Evolutionary conservation across 2,888 invertebrate genomes (phyloP), one percentile per base, ranked within the genome.

Genomic region (Sminthurinus aureus): DNA sequence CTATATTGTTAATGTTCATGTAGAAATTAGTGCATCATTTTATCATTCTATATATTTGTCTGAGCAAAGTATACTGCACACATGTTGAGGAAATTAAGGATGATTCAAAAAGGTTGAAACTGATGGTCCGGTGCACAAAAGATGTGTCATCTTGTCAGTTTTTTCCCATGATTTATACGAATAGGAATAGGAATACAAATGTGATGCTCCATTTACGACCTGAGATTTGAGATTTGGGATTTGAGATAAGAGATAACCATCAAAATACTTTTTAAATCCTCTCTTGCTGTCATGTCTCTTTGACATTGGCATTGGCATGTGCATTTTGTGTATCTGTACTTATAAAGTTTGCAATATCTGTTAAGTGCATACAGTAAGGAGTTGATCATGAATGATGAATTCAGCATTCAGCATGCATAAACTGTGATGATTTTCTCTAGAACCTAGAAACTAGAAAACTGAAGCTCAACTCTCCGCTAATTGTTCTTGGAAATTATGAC

Each of bases 121-220:
- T 58, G 58, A 15, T 13, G 13, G 58, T 58, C 13, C 58, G 58
- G 58, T 58, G 58, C 6, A 81, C 81, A 75, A 81, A 75, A 74
- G 81, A 81, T 64, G 74, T 73, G 81, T 81, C 58, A 58, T 13
- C 58, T 58, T 58, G 58, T 58, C 81, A 81, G 38, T 8, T 52
- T 74, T 38, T 81, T 73, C 38, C 15, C 15, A 58, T 81, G 81
- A 81, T 81, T 81, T 81, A 81, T 81, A 74, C 74, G 38, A 38
- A 38, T 38, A 38, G 3, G 38, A 38, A 38, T 38, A 38, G 3
- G 38, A 38, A 38, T 38, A 38, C 38, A 20, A 52, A 81, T 73
- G 74, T 73, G 74, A 81, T 81, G 81, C 81, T 81, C 81, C 81
- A 81, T 81, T 81, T 81, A 79, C 67, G 71, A 71, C 51, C 38